phyloP scores from a whole-genome alignment of 2,113 vertebrate species.

The Poicephalus gulielmi region DNA sequence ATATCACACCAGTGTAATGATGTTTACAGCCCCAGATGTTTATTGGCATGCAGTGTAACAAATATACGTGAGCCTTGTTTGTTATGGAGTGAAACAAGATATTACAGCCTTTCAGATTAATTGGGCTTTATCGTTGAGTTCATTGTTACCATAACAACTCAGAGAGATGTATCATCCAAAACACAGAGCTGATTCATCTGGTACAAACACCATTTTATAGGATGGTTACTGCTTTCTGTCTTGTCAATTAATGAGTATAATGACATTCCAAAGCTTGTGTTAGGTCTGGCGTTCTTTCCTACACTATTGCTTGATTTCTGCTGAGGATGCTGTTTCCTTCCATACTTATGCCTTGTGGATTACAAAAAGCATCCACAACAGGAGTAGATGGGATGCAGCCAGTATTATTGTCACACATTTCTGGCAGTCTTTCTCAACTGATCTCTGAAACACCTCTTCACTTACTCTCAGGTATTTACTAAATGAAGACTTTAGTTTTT shows the following conservation, averaged over 20 bases:
- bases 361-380: background rate
- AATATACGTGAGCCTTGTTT: conserved; percentile 11
- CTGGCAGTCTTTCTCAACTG: background rate
- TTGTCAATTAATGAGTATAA: conserved; percentile 12
- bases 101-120: conserved; percentile 23
- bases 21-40: conserved; percentile 16
- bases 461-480: background rate
- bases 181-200: conserved; percentile 7
- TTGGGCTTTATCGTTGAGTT: background rate
- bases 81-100: background rate
- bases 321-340: background rate
- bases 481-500: background rate
- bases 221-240: background rate
- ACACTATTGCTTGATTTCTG: background rate
- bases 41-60: background rate
- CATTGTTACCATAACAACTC: conserved; percentile 69
- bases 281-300: background rate
- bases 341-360: background rate
- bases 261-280: conserved; percentile 5
- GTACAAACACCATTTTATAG: background rate
- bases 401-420: background rate
- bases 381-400: background rate
- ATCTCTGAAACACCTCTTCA: background rate
- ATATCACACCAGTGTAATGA: background rate
- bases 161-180: conserved; percentile 22